Evolutionary conservation across 2,113 vertebrate species (phyloP), one percentile per base, ranked within the genome.

Genomic region (Paratilapia polleni): DNA sequence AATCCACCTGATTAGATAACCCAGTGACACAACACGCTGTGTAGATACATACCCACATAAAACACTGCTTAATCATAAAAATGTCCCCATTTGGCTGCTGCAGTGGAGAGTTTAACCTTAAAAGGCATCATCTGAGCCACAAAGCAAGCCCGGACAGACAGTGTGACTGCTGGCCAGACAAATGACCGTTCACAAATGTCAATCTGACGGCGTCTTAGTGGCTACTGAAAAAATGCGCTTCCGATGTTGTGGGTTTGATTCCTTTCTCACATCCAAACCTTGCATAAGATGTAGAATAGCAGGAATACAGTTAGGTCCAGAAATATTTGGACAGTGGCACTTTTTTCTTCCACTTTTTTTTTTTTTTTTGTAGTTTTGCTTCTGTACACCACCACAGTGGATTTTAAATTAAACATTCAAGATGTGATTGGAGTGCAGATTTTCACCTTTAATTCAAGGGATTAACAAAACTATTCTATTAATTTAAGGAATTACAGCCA

Each of bases 71-170:
- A 73, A 52, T 73, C 66, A 73, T 52, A n/a, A 52, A 64, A 52
- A 31, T n/a, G 57, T 78, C 78, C 61, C 54, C 52, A 59, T 84
- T 80, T 52, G 38, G 84, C 77, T 78, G 59, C n/a, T 78, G 78
- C 59, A 8, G 31, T 49, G 13, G 41, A 78, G 57, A 8, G 31
- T 86, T 87, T 88, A 41, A 60, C 90, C 90, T 82, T 90, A 90
- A 90, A 92, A 92, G 91, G 89, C 66, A 56, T 84, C 70, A 20
- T 73, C 26, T 73, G 68, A 73, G 34, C 26, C 68, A 31, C 68
- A 26, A 28, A 52, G 54, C 49, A 73, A 52, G 56, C 3, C 11
- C 15, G 62, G 59, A 86, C 75, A 66, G 81, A 91, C 89, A 66
- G 47, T 2, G 19, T 20, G 85, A 77, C 81, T 89, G 64, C 81